phyloP scores from a whole-genome alignment of 2,113 vertebrate genomes.

The Oncorhynchus kisutch region DNA sequence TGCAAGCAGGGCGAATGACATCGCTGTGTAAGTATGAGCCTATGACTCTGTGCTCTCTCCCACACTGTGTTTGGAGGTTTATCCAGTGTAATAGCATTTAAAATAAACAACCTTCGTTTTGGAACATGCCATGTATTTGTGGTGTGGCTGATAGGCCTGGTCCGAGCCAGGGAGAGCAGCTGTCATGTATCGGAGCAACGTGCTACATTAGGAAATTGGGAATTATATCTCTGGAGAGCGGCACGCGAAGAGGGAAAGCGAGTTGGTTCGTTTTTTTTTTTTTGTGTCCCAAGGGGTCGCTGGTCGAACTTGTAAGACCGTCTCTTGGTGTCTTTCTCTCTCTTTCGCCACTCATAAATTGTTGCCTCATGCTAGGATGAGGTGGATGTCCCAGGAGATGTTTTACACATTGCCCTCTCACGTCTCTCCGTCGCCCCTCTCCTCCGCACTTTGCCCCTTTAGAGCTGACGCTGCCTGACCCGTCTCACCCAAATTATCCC shows the following conservation, averaged over 20 bases:
- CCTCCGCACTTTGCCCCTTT: slow-evolving; percentile 8
- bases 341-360: slow-evolving; percentile 54
- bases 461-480: slow-evolving; percentile 16
- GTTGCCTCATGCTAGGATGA: slow-evolving; percentile 62
- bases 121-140: slow-evolving; percentile 52
- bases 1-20: slow-evolving; percentile 15
- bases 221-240: slow-evolving; percentile 48
- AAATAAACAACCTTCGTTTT: slow-evolving; percentile 57
- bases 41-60: not conserved
- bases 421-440: slow-evolving; percentile 31
- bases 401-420: slow-evolving; percentile 29
- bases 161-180: slow-evolving; percentile 47
- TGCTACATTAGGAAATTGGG: slow-evolving; percentile 53
- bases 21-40: slow-evolving; percentile 1
- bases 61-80: slow-evolving; percentile 49
- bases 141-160: slow-evolving; percentile 41
- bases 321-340: slow-evolving; percentile 21
- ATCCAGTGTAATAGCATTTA: slow-evolving; percentile 53
- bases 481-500: slow-evolving; percentile 37
- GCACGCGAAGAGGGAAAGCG: slow-evolving; percentile 20
- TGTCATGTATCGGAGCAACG: slow-evolving; percentile 49
- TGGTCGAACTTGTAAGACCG: not conserved
- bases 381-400: slow-evolving; percentile 43
- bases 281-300: not conserved
- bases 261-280: not conserved